Base-by-base conservation (phyloP, 92 coral and sea anemone species). In the Blastomussa wellsi region DNA sequence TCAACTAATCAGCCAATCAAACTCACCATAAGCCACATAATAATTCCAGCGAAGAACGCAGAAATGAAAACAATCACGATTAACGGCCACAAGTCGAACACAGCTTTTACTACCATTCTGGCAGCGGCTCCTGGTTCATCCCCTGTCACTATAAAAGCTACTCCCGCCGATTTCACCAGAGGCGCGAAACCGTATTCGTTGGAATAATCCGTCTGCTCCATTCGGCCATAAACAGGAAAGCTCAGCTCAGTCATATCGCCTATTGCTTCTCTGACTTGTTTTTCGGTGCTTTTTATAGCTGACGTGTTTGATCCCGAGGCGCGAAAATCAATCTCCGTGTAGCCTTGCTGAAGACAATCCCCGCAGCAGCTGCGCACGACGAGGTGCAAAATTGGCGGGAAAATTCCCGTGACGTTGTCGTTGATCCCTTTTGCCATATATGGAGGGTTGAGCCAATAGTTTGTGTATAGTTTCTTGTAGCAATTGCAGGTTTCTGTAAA, bases 401-500 rank as follows among this genome's bases (percentile, higher is more conserved):
- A 94, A 47, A 96, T 96, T 9, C 98, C 98, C 64, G 81, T 84
- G 9, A 48, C 51, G 33, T 89, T 90, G 79, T 78, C 84, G 29
- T 52, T 37, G 2, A 51, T 62, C 0, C n/a, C 52, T 73, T 79
- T 71, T 31, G 78, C 84, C 80, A 90, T 81, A 59, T 96, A 96
- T 48, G 98, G 98, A 5, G 95, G 93, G 76, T 91, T 90, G 7
- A 81, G 32, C 98, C 98, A 96, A 92, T 92, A 96, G 91, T 91
- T 96, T 22, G 94, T 96, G 84, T 91, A 77, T 73, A 96, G 74
- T 1, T 65, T 82, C 22, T 66, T 84, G 85, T 92, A 92, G 82
- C 98, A 96, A 77, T 87, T 92, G 81, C 98, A 96, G 53, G 98
- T 96, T 86, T 94, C 98, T 96, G 79, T 66, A 67, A 72, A n/a